These are phyloP conservation scores for Coelinius sp. DNA, from an alignment of 2,888 invertebrate genomes.

Conservation along the genomic window DNA sequence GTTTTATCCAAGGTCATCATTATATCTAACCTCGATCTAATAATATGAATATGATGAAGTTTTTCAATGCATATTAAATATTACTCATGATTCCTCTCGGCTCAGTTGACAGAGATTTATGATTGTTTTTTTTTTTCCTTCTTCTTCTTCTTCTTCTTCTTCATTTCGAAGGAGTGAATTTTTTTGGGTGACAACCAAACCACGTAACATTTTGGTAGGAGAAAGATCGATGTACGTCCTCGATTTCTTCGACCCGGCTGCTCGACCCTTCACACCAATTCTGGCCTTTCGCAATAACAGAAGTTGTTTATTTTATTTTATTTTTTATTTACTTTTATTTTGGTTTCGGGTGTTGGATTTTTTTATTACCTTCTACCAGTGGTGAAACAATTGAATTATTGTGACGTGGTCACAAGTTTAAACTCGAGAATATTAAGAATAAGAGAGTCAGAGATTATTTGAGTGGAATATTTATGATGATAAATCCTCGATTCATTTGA, in stretches of 20 bases:
- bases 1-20: constrained; percentile 17
- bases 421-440: background rate
- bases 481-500: no score
- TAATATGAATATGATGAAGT: background rate
- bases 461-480: no score
- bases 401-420: background rate
- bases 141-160: background rate
- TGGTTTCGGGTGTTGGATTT: background rate
- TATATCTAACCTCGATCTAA: constrained; percentile 22
- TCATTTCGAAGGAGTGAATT: background rate
- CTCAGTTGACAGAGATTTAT: constrained; percentile 1
- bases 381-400: constrained; percentile 34
- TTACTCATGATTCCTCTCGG: no score
- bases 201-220: background rate
- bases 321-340: constrained; percentile 12
- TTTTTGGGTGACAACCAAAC: constrained; percentile 10
- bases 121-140: background rate
- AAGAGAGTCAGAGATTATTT: no score
- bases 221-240: constrained; percentile 51
- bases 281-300: constrained; percentile 23
- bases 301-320: constrained; percentile 19
- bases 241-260: constrained; percentile 49
- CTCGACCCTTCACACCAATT: constrained; percentile 34
- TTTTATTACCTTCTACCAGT: constrained; percentile 6
- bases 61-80: background rate